A percentile compares a stretch with the other conserved stretches of the same genome.
Conservation (phyloP, 2,888 invertebrate genomes). For the Listrodromus nycthemerus region DNA sequence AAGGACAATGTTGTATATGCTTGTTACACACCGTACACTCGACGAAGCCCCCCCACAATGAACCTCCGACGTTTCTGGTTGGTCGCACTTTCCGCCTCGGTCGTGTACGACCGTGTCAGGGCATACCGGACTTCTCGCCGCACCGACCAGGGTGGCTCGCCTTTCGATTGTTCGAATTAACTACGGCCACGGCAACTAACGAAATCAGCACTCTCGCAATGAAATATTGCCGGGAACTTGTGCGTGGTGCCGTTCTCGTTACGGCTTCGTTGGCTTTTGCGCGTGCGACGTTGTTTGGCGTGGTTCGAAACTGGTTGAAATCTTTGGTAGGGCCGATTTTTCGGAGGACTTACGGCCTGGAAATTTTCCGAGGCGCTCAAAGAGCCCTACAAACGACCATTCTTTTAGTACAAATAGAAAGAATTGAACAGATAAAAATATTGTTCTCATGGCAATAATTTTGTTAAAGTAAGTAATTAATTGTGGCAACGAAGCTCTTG, state of each 20-base stretch:
- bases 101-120: conserved; percentile 48
- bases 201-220: conserved; percentile 56
- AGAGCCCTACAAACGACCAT: too few species aligned
- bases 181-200: conserved; percentile 41
- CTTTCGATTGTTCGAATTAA: conserved; percentile 66
- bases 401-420: not conserved
- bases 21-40: conserved; percentile 51
- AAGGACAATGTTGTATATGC: conserved; percentile 42
- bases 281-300: not conserved
- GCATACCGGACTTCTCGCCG: conserved; percentile 19
- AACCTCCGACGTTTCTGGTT: conserved; percentile 56
- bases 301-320: not conserved
- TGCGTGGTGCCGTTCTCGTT: conserved; percentile 22
- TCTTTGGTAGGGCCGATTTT: too few species aligned
- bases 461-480: too few species aligned
- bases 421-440: too few species aligned
- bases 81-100: conserved; percentile 62
- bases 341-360: too few species aligned
- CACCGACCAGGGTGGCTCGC: conserved; percentile 27
- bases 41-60: conserved; percentile 22
- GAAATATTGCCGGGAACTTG: conserved; percentile 49
- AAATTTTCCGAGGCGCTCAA: too few species aligned
- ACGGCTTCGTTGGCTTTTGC: conserved; percentile 14
- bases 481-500: too few species aligned
- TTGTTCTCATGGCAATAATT: too few species aligned